These are phyloP conservation scores for Halcyon senegalensis DNA, from an alignment of 2,113 vertebrate species.

Conservation along the genomic window DNA sequence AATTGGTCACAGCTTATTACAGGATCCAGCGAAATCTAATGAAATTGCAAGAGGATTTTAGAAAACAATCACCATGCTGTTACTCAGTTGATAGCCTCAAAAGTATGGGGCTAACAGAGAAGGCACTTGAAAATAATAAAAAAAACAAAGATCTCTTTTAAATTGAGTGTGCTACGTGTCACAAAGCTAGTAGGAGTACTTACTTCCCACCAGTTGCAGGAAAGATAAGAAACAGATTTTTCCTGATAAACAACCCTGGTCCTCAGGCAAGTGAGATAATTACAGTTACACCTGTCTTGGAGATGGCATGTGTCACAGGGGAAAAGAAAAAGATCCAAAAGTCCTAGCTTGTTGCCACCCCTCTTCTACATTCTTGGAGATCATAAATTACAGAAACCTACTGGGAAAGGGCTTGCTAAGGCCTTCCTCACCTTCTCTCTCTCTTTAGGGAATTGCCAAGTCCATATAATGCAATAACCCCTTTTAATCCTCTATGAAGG, in stretches of 20 bases:
- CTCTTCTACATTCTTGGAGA: background rate
- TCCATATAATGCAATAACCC: background rate
- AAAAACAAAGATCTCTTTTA: background rate
- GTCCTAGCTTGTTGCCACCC: background rate
- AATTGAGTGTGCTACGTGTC: background rate
- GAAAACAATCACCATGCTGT: background rate
- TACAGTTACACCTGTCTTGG: background rate
- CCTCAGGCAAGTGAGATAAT: background rate
- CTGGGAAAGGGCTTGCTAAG: background rate
- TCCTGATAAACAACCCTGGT: background rate
- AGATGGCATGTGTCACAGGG: background rate
- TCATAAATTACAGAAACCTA: background rate
- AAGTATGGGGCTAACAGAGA: background rate
- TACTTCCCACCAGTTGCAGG: background rate
- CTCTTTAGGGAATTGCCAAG: background rate
- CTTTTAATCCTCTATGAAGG: background rate
- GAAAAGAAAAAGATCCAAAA: background rate
- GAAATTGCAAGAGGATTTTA: background rate
- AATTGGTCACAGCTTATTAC: background rate
- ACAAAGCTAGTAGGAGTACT: background rate
- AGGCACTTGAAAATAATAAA: background rate
- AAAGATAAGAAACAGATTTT: background rate
- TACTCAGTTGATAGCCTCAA: background rate
- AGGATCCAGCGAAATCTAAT: slow-evolving; percentile 1
- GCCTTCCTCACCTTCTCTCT: background rate